phyloP scores from a whole-genome alignment of 2,797 vertebrate genomes.

The Saxicola maurus region DNA sequence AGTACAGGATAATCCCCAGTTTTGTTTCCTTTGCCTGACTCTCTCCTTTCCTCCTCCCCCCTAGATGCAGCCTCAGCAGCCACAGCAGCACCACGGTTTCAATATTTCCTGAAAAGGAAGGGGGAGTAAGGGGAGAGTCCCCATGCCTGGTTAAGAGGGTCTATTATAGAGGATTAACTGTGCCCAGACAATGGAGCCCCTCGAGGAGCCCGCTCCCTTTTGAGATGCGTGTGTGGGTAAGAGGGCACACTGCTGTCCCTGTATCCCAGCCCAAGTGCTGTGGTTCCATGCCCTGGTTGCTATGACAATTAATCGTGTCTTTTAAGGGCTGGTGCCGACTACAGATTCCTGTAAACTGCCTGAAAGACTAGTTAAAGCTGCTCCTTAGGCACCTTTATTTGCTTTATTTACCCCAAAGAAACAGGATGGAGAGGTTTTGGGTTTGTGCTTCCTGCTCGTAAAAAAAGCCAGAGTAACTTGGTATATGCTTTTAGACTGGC shows the following conservation, averaged over 20 bases:
- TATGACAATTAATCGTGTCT: conserved; percentile 60
- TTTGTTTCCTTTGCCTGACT: background rate
- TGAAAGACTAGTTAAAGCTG: conserved; percentile 37
- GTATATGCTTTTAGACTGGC: background rate
- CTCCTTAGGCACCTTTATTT: conserved; percentile 22
- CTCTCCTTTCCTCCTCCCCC: background rate
- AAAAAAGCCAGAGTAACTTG: background rate
- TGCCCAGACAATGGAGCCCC: background rate
- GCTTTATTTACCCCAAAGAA: conserved; percentile 1
- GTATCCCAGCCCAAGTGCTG: conserved; percentile 33
- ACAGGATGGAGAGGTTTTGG: background rate
- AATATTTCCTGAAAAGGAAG: background rate
- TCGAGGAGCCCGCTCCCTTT: conserved; percentile 16
- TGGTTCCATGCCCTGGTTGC: conserved; percentile 50
- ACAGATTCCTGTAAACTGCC: conserved; percentile 49
- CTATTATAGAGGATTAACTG: conserved; percentile 42
- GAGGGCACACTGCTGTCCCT: conserved; percentile 10
- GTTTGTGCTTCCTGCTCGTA: background rate
- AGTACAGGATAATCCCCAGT: background rate
- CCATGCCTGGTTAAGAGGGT: background rate
- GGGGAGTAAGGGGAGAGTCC: background rate
- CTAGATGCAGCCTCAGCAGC: background rate
- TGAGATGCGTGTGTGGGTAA: conserved; percentile 19
- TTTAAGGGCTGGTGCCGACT: conserved; percentile 37
- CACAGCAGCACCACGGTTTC: background rate